These are phyloP conservation scores for Patella vulgata DNA, from an alignment of 1,140 invertebrate species.

Conservation along the genomic window DNA sequence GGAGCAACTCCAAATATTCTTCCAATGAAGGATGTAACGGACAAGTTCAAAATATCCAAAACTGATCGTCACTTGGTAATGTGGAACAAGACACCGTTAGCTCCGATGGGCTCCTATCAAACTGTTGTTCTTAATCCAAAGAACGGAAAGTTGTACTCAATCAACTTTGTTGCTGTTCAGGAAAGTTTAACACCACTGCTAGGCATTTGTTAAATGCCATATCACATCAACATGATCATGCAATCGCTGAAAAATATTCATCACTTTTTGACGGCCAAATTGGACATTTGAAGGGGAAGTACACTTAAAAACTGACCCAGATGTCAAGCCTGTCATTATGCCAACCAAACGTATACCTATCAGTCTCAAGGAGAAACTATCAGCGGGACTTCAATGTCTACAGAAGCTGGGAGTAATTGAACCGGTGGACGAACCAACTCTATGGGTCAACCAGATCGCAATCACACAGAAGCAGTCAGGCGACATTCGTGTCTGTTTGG, in stretches of 20 bases:
- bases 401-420: conserved; percentile 21
- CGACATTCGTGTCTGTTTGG: conserved; percentile 34
- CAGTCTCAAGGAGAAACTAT: conserved; percentile 14
- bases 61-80: no score
- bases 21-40: no score
- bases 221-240: no score
- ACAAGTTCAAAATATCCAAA: no score
- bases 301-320: conserved; percentile 15
- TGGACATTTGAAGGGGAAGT: conserved; percentile 4
- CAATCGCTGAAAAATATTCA: no score
- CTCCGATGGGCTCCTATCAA: no score
- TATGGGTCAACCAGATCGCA: conserved; percentile 36
- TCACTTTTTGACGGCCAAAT: background rate
- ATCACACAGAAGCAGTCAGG: conserved; percentile 31
- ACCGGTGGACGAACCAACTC: conserved; percentile 35
- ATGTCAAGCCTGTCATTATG: conserved; percentile 17
- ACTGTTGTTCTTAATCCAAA: no score
- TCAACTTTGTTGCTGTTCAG: no score
- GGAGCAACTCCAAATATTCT: no score
- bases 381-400: conserved; percentile 26
- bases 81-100: background rate
- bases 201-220: background rate
- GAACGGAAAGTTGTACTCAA: no score
- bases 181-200: background rate
- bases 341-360: conserved; percentile 21